phyloP scores from a whole-genome alignment of 2,797 vertebrate species.

The Pseudopleuronectes americanus region DNA sequence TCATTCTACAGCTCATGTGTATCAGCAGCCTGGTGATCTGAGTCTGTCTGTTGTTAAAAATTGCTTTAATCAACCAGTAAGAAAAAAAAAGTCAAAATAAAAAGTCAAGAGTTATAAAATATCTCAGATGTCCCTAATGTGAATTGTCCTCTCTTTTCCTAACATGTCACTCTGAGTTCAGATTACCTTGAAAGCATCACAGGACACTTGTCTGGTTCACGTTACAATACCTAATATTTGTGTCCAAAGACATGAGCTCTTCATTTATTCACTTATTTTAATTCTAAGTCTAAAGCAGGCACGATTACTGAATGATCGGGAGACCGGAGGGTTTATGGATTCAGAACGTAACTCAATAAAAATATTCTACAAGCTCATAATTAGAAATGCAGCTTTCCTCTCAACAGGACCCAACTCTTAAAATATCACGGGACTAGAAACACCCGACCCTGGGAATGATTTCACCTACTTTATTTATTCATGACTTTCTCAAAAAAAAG shows the following conservation, averaged over 20 bases:
- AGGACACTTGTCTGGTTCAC: too few species aligned
- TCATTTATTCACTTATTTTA: neutral
- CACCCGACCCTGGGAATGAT: neutral
- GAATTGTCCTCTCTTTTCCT: too few species aligned
- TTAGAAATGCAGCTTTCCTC: neutral
- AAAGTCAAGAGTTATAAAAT: too few species aligned
- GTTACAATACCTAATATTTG: too few species aligned
- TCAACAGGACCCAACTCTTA: neutral
- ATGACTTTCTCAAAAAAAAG: neutral
- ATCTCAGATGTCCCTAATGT: too few species aligned
- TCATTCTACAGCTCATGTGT: neutral
- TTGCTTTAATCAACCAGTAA: neutral
- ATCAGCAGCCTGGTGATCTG: neutral
- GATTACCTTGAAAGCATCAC: too few species aligned
- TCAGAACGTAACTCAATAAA: neutral
- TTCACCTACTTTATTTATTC: too few species aligned
- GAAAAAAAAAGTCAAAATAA: neutral
- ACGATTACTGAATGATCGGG: neutral
- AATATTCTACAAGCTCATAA: constrained; percentile 1
- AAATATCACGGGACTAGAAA: neutral
- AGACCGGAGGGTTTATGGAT: neutral
- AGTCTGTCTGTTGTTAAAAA: neutral
- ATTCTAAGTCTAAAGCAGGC: neutral
- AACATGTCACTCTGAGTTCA: too few species aligned
- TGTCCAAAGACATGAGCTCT: neutral